These are phyloP conservation scores for Eira barbara DNA, from an alignment of 2,113 vertebrate species.

Conservation along the genomic window DNA sequence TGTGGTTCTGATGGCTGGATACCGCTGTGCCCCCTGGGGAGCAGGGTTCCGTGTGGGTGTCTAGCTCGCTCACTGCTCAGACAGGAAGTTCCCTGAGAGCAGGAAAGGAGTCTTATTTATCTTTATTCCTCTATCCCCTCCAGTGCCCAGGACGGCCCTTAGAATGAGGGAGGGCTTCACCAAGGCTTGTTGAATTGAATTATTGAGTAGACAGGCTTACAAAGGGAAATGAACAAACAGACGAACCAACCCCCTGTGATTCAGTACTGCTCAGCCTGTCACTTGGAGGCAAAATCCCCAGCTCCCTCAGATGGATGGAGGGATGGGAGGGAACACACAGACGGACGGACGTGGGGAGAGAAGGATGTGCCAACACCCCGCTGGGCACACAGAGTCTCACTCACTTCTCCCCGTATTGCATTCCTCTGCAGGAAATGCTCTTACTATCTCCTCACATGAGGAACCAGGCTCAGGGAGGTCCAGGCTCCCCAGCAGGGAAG, in stretches of 20 bases:
- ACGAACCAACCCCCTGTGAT: background rate
- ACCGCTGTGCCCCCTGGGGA: fast-evolving
- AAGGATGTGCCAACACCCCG: fast-evolving
- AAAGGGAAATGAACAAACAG: slow-evolving; percentile 61
- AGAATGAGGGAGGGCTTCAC: slow-evolving; percentile 25
- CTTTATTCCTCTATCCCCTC: background rate
- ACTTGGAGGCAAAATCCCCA: background rate
- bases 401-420: background rate
- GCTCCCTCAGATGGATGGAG: background rate
- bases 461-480: background rate
- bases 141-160: background rate
- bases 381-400: background rate
- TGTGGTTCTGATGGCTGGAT: background rate
- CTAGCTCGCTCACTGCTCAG: background rate
- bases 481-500: fast-evolving
- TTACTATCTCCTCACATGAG: background rate
- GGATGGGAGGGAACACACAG: background rate
- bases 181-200: slow-evolving; percentile 59
- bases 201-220: slow-evolving; percentile 63
- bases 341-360: background rate
- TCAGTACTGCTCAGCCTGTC: slow-evolving; percentile 6
- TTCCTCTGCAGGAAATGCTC: background rate
- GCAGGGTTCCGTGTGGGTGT: background rate
- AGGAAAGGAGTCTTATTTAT: background rate
- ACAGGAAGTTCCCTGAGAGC: slow-evolving; percentile 59